Base-by-base conservation (phyloP, 1,140 invertebrate species). In the Sycophaga agraensis region DNA sequence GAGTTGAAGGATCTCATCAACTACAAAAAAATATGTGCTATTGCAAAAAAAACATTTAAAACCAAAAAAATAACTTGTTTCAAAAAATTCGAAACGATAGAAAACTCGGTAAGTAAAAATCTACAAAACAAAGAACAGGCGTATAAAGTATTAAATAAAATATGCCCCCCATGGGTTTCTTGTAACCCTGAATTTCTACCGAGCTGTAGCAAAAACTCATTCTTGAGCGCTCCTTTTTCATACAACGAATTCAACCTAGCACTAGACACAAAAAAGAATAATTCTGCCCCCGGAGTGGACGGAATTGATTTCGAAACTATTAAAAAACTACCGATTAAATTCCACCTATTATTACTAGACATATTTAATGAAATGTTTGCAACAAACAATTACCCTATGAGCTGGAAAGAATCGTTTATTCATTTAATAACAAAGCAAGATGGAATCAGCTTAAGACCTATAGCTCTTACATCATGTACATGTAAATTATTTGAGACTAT, bases 11-110 rank as follows among this genome's bases (percentile, higher is more conserved):
- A 65, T 16, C 17, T 50, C 1, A 65, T 68, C 24, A 19, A 49
- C 8, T 68, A 64, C 31, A 68, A 68, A 16, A 61, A 42, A 53
- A 12, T 11, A 2, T 16, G 19, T 2, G 56, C 63, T 8, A 1
- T 48, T 16, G 42, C 51, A 2, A 68, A 63, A 63, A 53, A 57
- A 63, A 60, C 26, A n/a, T 16, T 65, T 54, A 26, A 68, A 61
- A 43, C 19, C 17, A 43, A 60, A 57, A 21, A 63, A 59, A 57
- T 59, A 54, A 19, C 14, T 1, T 16, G 34, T 7, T 55, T 59
- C 22, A 3, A 7, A 28, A 42, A 40, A 45, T 55, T 55, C 34
- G 50, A 39, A 2, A 35, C 26, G 22, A 48, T 53, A 16, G 62
- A 35, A 54, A 49, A 22, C 31, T 14, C 14, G n/a, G 4, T 14